phyloP scores from a whole-genome alignment of 2,888 invertebrate species.

The Nineta flava region DNA sequence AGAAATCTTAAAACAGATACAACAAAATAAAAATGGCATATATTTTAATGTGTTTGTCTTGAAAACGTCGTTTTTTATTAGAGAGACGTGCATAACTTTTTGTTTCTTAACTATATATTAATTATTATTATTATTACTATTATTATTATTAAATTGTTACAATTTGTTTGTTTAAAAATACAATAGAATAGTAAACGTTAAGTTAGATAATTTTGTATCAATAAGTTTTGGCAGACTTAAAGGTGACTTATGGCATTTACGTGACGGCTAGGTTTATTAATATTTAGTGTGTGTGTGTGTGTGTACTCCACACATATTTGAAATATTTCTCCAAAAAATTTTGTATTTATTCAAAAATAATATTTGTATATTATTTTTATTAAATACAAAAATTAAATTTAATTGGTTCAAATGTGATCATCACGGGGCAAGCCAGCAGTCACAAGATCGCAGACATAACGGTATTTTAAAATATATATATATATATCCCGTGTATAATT shows the following conservation, averaged over 20 bases:
- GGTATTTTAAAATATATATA: no score
- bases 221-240: slow-evolving; percentile 3
- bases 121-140: neutral
- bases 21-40: neutral
- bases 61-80: neutral
- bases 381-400: no score
- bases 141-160: neutral
- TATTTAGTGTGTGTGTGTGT: no score
- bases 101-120: neutral
- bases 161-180: neutral
- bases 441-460: neutral
- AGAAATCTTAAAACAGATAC: neutral
- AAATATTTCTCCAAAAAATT: no score
- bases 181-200: neutral
- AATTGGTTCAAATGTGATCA: no score
- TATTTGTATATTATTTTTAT: no score
- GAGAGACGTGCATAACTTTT: neutral
- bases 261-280: neutral
- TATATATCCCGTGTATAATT: neutral
- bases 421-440: neutral
- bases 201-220: neutral
- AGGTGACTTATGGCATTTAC: neutral
- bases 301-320: no score
- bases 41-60: neutral
- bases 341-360: no score